Percentiles rank a stretch among this genome's conserved stretches.
Conservation (phyloP, 2,797 vertebrate species). For the Synanceia verrucosa region DNA sequence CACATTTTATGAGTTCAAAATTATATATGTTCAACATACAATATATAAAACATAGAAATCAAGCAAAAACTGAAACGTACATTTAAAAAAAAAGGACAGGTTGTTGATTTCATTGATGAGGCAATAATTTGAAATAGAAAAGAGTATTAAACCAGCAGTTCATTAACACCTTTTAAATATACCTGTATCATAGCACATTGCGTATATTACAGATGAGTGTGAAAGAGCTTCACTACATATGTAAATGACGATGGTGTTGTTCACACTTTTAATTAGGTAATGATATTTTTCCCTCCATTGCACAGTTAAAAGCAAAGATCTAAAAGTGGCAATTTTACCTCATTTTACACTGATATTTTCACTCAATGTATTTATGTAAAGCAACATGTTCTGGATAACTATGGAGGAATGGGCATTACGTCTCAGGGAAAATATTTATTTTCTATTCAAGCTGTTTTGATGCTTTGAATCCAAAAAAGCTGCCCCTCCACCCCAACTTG, state of each 20-base stretch:
- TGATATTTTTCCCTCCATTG: conserved; percentile 43
- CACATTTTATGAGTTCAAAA: neutral
- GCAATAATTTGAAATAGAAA: conserved; percentile 64
- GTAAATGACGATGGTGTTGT: conserved; percentile 69
- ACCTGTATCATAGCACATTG: conserved; percentile 72
- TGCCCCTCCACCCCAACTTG: conserved; percentile 31
- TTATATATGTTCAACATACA: neutral
- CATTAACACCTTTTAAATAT: conserved; percentile 82
- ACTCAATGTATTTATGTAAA: conserved; percentile 19
- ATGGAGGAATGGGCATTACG: conserved; percentile 6
- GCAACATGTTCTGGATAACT: conserved; percentile 27
- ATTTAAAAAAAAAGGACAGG: conserved; percentile 37
- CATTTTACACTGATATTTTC: conserved; percentile 30
- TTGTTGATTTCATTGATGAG: conserved; percentile 60
- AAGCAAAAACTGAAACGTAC: neutral
- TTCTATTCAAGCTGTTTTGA: conserved; percentile 64
- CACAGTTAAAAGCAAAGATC: conserved; percentile 56
- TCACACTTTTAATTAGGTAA: conserved; percentile 83
- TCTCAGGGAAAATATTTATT: conserved; percentile 58
- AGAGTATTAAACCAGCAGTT: conserved; percentile 64
- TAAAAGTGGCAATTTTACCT: conserved; percentile 56
- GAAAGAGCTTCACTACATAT: conserved; percentile 68
- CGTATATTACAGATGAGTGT: conserved; percentile 74
- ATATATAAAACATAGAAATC: neutral
- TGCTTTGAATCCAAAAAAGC: conserved; percentile 68